Evolutionary conservation across 1,140 invertebrate species (phyloP).

Genomic region (Helicoverpa armigera): DNA sequence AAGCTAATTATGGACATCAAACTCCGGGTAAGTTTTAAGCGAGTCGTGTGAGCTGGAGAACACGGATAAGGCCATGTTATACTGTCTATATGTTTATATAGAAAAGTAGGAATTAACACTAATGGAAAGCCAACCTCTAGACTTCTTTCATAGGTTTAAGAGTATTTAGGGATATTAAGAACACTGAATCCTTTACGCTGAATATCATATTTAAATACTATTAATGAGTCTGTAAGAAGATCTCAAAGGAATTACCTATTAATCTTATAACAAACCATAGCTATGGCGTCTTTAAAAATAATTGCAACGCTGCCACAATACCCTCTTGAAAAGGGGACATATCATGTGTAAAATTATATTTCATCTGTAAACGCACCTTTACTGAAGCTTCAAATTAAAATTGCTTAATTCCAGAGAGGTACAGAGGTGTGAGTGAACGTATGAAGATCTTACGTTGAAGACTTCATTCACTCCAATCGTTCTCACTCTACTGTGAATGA

Average conservation of each 20-base stretch:
- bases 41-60: constrained; percentile 24
- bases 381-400: constrained; percentile 69
- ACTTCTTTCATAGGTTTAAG: no score
- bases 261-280: no score
- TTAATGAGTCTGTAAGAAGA: no score
- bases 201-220: no score
- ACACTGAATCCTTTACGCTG: no score
- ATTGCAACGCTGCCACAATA: background rate
- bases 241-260: no score
- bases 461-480: constrained; percentile 52
- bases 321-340: background rate
- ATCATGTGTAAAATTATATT: background rate
- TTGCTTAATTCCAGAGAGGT: constrained; percentile 63
- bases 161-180: no score
- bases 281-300: no score
- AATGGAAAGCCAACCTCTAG: no score
- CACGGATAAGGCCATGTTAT: background rate
- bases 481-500: constrained; percentile 43
- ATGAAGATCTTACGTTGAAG: constrained; percentile 47
- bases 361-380: background rate
- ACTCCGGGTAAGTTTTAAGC: constrained; percentile 65
- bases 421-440: constrained; percentile 16
- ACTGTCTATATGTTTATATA: no score
- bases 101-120: background rate
- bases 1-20: constrained; percentile 78